Base-by-base conservation (phyloP, 2,113 vertebrate species). In the Cyanoderma ruficeps region DNA sequence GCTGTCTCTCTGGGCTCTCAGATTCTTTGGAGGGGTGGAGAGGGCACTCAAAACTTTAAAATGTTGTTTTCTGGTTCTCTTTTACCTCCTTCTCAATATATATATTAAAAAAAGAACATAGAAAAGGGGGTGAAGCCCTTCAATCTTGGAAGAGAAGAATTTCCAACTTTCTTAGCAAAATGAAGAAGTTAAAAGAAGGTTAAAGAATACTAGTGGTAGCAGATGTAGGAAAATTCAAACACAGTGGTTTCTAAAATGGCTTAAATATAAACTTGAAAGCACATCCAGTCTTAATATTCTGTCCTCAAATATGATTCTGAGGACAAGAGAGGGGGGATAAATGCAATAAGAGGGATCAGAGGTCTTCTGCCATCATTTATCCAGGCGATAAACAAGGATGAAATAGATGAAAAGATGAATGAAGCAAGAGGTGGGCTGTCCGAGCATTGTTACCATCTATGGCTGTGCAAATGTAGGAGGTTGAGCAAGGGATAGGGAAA, bases 1-100 rank as follows among this genome's bases (percentile, higher is more conserved):
- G 16, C 53, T 91, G 42, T 95, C 78, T 95, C 87, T 72, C 69
- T 78, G 63, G 65, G 39, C 25, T 89, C 83, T 95, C 63, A 75
- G 56, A 92, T 87, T 77, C 75, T 96, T 87, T 86, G 52, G 47
- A 81, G 44, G 13, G 23, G 31, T 77, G 65, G 30, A 83, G 77
- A 93, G 81, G 63, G 81, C 6, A 2, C 42, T 67, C 22, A 56
- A 49, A 82, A 84, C 47, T 64, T 69, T 71, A 33, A 96, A 93
- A 41, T 21, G 13, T 17, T 89, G n/a, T 92, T 94, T 88, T 90
- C 59, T 74, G 16, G 3, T 56, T 90, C 39, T 69, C n/a, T 64
- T 78, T 79, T 52, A 44, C 69, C 39, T 79, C 39, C 42, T 79
- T 57, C 61, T 77, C 67, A 80, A 44, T 84, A 79, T 60, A 56